Evolutionary conservation across 2,797 vertebrate genomes (phyloP), one percentile per base, ranked within the genome.

Genomic region (Centropyge bicolor): DNA sequence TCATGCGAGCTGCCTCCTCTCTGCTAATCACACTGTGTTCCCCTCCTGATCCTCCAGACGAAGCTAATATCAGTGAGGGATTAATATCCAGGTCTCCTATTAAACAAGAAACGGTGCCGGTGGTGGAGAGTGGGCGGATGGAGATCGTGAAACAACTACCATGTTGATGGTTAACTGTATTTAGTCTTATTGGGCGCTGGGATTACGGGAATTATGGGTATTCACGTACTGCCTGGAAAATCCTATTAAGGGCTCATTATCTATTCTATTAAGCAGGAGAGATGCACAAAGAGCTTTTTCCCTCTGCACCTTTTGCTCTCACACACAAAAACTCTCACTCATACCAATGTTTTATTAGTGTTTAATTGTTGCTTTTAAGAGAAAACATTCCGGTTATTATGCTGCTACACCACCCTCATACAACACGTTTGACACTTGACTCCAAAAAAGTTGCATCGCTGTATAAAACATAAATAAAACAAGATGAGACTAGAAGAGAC

Each of bases 61-160:
- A 89, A 69, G 83, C 83, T 88, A 89, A 91, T 89, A 82, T 76
- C 69, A 52, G 36, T 43, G 51, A 83, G 70, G 69, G 73, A 89
- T 91, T 91, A 87, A 83, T 88, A 89, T 81, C 65, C 84, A 86
- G 79, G 68, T 74, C 79, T 78, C 76, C 51, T 86, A 84, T 86
- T 87, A 86, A 84, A 84, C 38, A 20, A 57, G 60, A 88, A 75
- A 78, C 24, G 57, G 60, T 49, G 71, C 40, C 24, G 66, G 14
- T 60, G 85, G 22, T 56, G 65, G 66, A 0, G 48, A 69, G 80
- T 84, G 80, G 88, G 75, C 60, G 84, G 80, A 59, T 17, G 61
- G 57, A 76, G 67, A 76, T 65, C 20, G 68, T 89, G 84, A 77
- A 86, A 62, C 41, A 67, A 74, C 74, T 72, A 65, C 76, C 45